Evolutionary conservation across 2,797 vertebrate genomes (phyloP).

Genomic region (Manis pentadactyla): DNA sequence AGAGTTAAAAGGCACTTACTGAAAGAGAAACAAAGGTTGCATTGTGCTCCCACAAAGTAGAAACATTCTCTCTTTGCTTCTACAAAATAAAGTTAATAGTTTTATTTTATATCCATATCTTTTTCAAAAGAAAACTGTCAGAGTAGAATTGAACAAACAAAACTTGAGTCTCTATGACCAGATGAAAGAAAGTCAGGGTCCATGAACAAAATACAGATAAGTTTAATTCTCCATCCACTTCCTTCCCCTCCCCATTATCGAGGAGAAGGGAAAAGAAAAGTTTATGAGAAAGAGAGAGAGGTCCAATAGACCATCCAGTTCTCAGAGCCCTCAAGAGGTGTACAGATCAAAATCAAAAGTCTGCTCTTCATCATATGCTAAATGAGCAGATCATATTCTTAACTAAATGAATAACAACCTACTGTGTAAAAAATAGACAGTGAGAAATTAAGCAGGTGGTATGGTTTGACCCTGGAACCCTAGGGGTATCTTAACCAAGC

Average conservation of each 20-base stretch:
- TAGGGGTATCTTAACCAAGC: not conserved
- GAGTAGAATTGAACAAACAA: not conserved
- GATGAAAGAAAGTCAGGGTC: not conserved
- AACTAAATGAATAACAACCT: not conserved
- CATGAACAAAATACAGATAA: not conserved
- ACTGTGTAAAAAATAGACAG: not conserved
- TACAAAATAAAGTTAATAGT: slow-evolving; percentile 4
- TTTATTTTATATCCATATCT: not conserved
- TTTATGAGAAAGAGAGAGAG: not conserved
- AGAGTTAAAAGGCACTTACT: not conserved
- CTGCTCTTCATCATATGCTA: not conserved
- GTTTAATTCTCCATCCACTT: not conserved
- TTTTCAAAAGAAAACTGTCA: not conserved
- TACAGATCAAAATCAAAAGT: slow-evolving; percentile 28
- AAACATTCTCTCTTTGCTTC: not conserved
- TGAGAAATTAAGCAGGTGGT: not conserved
- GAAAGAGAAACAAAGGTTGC: not conserved
- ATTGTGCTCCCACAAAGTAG: no score
- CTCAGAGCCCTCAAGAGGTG: not conserved
- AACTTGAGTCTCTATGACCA: not conserved
- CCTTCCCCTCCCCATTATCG: not conserved
- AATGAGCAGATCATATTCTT: not conserved
- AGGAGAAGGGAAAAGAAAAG: not conserved
- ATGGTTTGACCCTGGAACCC: not conserved
- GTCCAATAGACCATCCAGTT: not conserved